A percentile compares a stretch with the other conserved stretches of the same genome.
These are phyloP conservation scores for Oceanodroma tethys DNA, from an alignment of 2,113 vertebrate genomes.

Conservation along the genomic window DNA sequence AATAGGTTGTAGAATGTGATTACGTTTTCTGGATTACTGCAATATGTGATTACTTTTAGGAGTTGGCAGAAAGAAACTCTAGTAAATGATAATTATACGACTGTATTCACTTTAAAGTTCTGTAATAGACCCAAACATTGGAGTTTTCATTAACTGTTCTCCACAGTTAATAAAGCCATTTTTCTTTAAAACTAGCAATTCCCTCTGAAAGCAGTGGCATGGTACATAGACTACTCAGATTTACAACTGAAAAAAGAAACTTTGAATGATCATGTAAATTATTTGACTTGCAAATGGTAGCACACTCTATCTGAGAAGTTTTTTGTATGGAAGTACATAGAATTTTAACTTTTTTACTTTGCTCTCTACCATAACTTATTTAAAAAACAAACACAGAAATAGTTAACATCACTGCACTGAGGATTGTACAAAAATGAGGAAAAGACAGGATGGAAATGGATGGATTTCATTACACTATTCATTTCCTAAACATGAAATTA, in stretches of 20 bases:
- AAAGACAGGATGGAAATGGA: neutral
- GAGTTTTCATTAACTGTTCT: constrained; percentile 72
- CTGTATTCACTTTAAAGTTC: constrained; percentile 72
- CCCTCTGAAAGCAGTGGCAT: constrained; percentile 14
- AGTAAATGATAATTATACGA: constrained; percentile 75
- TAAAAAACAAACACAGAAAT: neutral
- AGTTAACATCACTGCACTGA: neutral
- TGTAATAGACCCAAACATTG: constrained; percentile 68
- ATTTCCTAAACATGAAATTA: neutral
- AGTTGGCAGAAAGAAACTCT: constrained; percentile 71
- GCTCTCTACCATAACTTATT: neutral
- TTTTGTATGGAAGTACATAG: neutral
- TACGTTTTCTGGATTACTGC: constrained; percentile 70
- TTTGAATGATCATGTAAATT: neutral
- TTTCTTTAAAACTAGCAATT: constrained; percentile 67
- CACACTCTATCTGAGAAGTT: neutral
- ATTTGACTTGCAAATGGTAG: neutral
- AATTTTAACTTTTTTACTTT: neutral
- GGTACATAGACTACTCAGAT: neutral
- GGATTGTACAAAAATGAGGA: neutral
- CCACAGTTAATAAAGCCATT: constrained; percentile 73
- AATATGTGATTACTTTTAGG: constrained; percentile 78
- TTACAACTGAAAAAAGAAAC: neutral
- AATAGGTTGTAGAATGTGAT: constrained; percentile 73
- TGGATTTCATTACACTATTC: neutral